A percentile compares a stretch with the other conserved stretches of the same genome.
Evolutionary conservation across 1,140 invertebrate genomes (phyloP).

Genomic region (Odontomachus brunneus): DNA sequence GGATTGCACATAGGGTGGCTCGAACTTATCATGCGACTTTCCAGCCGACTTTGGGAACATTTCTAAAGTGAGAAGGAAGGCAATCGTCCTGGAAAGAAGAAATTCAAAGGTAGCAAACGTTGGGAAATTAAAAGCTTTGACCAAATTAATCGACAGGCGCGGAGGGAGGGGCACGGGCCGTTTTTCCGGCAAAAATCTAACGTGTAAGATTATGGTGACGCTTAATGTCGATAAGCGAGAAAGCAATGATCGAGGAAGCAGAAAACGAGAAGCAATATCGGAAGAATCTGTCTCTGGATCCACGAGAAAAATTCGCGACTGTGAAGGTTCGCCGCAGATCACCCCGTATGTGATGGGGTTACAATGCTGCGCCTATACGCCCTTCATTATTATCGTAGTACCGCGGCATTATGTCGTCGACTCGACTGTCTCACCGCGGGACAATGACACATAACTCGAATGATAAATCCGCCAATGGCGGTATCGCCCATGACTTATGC

Average conservation of each 20-base stretch:
- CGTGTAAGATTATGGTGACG: too few species aligned
- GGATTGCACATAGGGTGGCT: slow-evolving; percentile 19
- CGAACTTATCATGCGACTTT: neutral
- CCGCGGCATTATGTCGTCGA: slow-evolving; percentile 62
- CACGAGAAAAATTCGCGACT: neutral
- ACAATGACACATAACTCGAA: slow-evolving; percentile 62
- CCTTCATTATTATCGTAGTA: slow-evolving; percentile 57
- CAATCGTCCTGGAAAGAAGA: neutral
- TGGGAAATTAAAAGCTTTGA: neutral
- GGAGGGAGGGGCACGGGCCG: neutral
- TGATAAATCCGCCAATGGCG: slow-evolving; percentile 51
- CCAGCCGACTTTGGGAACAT: neutral
- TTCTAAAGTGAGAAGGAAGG: neutral
- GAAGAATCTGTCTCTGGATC: neutral
- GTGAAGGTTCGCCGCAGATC: neutral
- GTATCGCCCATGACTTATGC: slow-evolving; percentile 43
- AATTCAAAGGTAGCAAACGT: neutral
- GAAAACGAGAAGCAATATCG: too few species aligned
- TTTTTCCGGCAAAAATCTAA: neutral
- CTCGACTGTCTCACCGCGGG: slow-evolving; percentile 15
- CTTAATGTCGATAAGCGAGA: too few species aligned
- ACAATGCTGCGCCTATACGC: slow-evolving; percentile 41
- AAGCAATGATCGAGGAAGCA: too few species aligned
- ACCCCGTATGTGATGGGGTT: slow-evolving; percentile 27
- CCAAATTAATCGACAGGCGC: neutral